Percentiles rank a stretch among this genome's conserved stretches.
phyloP scores from a whole-genome alignment of 2,888 invertebrate species.

The Pardosa pseudoannulata region DNA sequence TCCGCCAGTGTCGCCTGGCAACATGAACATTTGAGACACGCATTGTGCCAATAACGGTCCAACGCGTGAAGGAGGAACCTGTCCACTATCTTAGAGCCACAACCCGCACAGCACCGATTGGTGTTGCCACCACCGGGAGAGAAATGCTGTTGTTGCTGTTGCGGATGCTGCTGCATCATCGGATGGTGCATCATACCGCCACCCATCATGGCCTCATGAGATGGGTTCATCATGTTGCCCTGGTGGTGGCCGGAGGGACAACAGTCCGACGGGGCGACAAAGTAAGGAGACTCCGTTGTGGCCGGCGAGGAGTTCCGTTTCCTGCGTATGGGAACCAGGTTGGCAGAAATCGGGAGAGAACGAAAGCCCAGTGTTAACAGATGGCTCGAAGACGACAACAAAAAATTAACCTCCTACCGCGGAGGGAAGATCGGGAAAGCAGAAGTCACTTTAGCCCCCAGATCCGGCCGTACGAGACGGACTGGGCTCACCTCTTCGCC shows the following conservation, averaged over 20 bases:
- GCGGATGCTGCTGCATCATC: constrained; percentile 30
- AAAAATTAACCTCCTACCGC: neutral
- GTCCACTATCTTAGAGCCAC: constrained; percentile 78
- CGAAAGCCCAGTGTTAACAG: neutral
- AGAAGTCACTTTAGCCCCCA: neutral
- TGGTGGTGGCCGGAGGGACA: constrained; percentile 56
- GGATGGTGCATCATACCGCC: constrained; percentile 54
- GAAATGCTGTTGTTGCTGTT: constrained; percentile 56
- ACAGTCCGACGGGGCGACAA: constrained; percentile 60
- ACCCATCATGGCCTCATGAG: constrained; percentile 63
- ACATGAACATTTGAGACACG: constrained; percentile 94
- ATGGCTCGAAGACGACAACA: too few relatives aligned
- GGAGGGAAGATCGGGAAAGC: neutral
- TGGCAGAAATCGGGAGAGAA: neutral
- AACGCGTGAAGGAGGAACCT: constrained; percentile 93
- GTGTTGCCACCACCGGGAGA: constrained; percentile 18
- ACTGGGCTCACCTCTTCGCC: constrained; percentile 1
- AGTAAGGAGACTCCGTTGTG: constrained; percentile 69
- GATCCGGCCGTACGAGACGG: neutral
- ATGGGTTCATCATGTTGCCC: constrained; percentile 60
- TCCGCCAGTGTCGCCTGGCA: constrained; percentile 93
- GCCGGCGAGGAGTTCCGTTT: constrained; percentile 63
- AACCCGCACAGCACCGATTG: constrained; percentile 67
- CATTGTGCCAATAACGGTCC: constrained; percentile 97
- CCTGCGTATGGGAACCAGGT: constrained; percentile 71